Evolutionary conservation across 2,888 invertebrate genomes (phyloP), one percentile per base, ranked within the genome.

Genomic region (Diaprepes abbreviatus): DNA sequence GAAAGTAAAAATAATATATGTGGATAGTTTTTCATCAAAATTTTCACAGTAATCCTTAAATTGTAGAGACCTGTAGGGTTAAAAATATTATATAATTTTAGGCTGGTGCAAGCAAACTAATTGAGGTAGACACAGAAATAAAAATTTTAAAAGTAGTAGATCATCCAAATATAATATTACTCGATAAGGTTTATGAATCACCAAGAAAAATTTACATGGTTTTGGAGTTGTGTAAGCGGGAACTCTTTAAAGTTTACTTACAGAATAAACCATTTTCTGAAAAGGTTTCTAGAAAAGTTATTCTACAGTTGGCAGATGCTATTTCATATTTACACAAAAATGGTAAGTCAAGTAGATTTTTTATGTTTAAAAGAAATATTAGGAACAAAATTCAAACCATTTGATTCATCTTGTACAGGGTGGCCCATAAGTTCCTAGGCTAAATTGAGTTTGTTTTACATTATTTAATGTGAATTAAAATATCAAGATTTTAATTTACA

Each of bases 161-260:
- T 40, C 88, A 88, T 79, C 86, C 86, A 10, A 86, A 88, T 76
- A 88, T 88, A 60, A 87, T 88, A 68, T 80, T 81, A 70, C 79
- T 88, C 45, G 84, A 87, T 71, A 86, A 85, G 79, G 85, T 88
- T 3, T 85, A 85, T 72, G 88, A 88, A 79, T 86, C 87, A 1
- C 76, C 84, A 6, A 85, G 85, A 81, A 85, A 85, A 76, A 86
- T 88, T 78, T 89, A 86, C 78, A 79, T 89, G 73, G 83, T 89
- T 9, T 84, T 88, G 79, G 88, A 88, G 79, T 78, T 85, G 43
- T 88, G 88, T 78, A 79, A 81, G 16, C 85, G 85, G 16, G 87
- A 86, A 72, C 79, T 89, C 66, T 83, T 82, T 1, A 81, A 84
- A 67, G 76, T 83, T 14, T 83, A 84, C 57, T 80, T 82, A 58